Evolutionary conservation across 2,797 vertebrate genomes (phyloP).

Genomic region (Psittacula derbiana): DNA sequence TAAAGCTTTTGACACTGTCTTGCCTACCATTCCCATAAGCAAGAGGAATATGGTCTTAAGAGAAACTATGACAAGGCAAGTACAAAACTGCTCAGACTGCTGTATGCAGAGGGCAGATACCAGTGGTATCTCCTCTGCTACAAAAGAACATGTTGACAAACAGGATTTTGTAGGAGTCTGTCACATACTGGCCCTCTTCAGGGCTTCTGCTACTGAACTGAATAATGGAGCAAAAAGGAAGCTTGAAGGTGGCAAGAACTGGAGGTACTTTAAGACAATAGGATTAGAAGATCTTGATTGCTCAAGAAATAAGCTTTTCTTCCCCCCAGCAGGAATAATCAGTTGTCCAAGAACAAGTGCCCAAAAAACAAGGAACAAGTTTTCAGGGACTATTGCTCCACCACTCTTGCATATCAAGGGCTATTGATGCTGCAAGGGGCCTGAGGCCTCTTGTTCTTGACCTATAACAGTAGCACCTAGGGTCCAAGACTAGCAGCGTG

Average conservation of each 20-base stretch:
- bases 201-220: background rate
- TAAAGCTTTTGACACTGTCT: background rate
- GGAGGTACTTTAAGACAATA: background rate
- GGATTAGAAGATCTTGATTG: background rate
- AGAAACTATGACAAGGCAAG: background rate
- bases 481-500: background rate
- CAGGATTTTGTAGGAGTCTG: background rate
- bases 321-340: background rate
- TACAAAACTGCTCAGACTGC: background rate
- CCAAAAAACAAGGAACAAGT: background rate
- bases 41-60: background rate
- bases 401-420: background rate
- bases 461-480: background rate
- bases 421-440: background rate
- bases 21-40: background rate
- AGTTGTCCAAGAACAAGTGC: background rate
- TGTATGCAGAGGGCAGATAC: background rate
- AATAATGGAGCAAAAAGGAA: background rate
- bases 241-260: background rate
- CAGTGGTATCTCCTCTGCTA: background rate
- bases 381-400: background rate
- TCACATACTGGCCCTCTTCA: background rate
- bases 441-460: background rate
- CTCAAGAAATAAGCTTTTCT: background rate
- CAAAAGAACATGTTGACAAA: background rate